Evolutionary conservation across 2,797 vertebrate genomes (phyloP).

Genomic region (Odontamblyopus rebecca): DNA sequence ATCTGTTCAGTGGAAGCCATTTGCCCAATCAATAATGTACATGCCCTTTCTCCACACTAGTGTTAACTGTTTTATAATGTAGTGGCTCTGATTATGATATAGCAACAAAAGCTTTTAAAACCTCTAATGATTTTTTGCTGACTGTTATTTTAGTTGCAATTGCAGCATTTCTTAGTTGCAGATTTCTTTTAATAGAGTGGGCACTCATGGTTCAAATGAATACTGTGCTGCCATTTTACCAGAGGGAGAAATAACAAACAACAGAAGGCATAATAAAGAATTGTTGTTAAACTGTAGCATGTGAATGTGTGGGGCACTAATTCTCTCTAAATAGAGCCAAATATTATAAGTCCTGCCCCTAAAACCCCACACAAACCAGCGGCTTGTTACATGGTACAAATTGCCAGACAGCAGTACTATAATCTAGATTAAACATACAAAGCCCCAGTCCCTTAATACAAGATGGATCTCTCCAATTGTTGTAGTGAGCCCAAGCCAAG

Average conservation of each 20-base stretch:
- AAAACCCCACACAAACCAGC: conserved; percentile 9
- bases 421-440: conserved; percentile 3
- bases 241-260: conserved; percentile 6
- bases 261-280: conserved; percentile 1
- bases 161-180: background rate
- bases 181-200: background rate
- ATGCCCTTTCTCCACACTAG: conserved; percentile 5
- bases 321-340: background rate
- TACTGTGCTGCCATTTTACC: background rate
- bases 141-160: conserved; percentile 10
- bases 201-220: too few relatives aligned
- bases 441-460: background rate
- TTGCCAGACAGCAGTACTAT: conserved; percentile 16
- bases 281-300: background rate
- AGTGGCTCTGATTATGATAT: conserved; percentile 6
- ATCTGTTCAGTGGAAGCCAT: conserved; percentile 12
- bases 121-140: conserved; percentile 4
- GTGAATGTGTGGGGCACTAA: background rate
- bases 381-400: conserved; percentile 6
- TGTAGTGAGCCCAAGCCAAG: conserved; percentile 3
- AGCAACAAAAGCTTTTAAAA: conserved; percentile 5
- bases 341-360: background rate
- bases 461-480: conserved; percentile 4
- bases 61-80: conserved; percentile 8
- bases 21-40: conserved; percentile 12